A percentile compares a stretch with the other conserved stretches of the same genome.
Conservation (phyloP, 2,888 invertebrate genomes). For the Oasisia sp. region DNA sequence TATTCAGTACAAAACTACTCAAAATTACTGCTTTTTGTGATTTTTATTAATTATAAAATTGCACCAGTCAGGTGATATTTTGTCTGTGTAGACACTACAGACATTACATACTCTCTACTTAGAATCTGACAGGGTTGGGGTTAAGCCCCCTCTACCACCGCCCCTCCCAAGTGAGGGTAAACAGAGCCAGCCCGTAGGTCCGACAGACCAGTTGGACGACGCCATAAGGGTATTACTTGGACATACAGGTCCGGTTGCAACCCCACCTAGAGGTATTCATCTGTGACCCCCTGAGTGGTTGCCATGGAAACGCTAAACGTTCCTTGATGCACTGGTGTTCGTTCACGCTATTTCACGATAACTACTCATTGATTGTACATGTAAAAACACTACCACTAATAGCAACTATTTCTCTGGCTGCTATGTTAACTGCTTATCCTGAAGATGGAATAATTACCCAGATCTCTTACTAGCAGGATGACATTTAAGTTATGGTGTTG, state of each 20-base stretch:
- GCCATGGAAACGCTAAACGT: not conserved
- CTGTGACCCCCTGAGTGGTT: constrained; percentile 9
- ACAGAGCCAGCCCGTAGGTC: not conserved
- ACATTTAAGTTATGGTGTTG: not conserved
- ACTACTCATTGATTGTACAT: not conserved
- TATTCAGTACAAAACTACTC: too few species aligned
- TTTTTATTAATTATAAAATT: too few species aligned
- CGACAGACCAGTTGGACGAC: not conserved
- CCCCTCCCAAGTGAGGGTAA: not conserved
- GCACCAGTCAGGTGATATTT: not conserved
- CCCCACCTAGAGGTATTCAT: not conserved
- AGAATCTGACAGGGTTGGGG: not conserved
- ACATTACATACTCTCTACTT: not conserved
- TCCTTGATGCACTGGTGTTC: not conserved
- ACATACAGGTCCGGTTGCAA: not conserved
- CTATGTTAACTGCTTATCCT: not conserved
- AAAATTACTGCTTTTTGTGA: too few species aligned
- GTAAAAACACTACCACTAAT: not conserved
- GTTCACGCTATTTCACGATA: not conserved
- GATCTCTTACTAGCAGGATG: not conserved
- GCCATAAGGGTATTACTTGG: not conserved
- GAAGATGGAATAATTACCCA: not conserved
- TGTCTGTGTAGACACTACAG: not conserved
- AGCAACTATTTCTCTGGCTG: not conserved
- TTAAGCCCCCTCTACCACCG: not conserved